A percentile compares a stretch with the other conserved stretches of the same genome.
These are phyloP conservation scores for Vultur gryphus DNA, from an alignment of 2,797 vertebrate genomes.

Conservation along the genomic window DNA sequence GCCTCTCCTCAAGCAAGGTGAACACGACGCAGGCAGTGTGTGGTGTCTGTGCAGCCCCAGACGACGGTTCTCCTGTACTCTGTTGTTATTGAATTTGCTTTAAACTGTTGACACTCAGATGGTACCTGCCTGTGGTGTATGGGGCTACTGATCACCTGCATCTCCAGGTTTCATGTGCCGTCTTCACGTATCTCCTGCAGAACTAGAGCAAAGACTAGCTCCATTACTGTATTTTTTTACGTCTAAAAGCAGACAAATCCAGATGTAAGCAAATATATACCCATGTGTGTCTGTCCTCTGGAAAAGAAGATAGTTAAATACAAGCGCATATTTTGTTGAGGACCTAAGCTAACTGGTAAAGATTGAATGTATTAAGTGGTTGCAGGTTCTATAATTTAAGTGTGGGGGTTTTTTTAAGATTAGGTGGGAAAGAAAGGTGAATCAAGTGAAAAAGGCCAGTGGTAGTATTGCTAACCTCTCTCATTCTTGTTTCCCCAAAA, in stretches of 20 bases:
- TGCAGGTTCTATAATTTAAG: not conserved
- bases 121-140: not conserved
- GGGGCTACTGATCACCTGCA: not conserved
- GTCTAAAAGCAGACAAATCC: not conserved
- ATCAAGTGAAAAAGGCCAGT: not conserved
- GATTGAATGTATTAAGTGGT: not conserved
- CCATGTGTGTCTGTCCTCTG: not conserved
- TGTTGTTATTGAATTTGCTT: not conserved
- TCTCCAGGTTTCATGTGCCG: not conserved
- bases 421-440: not conserved
- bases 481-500: not conserved
- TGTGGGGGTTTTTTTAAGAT: not conserved
- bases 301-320: not conserved
- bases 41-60: not conserved
- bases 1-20: not conserved
- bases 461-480: not conserved
- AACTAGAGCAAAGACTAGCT: not conserved
- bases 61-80: not conserved
- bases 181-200: not conserved
- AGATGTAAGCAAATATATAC: not conserved
- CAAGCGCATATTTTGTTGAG: not conserved
- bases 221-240: not conserved
- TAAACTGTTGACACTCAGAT: accelerated
- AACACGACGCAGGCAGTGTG: not conserved
- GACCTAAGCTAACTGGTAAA: not conserved